Conservation (phyloP, 1,140 invertebrate genomes). For the Oncopodura yosiiana region DNA sequence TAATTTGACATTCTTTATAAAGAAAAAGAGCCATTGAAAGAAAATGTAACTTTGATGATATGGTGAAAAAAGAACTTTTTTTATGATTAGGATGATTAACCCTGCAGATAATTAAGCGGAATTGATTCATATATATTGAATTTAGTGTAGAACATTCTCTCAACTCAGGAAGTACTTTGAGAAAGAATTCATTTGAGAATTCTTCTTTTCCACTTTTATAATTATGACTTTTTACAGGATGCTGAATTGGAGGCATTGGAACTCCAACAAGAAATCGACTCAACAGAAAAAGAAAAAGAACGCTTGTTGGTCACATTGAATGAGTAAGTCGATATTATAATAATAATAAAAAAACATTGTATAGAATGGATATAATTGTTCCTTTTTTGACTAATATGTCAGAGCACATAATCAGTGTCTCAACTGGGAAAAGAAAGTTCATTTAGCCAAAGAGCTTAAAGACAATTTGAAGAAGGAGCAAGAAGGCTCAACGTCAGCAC, state of each 20-base stretch:
- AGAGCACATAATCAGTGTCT: slow-evolving; percentile 56
- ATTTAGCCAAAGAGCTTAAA: slow-evolving; percentile 55
- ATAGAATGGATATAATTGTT: not conserved
- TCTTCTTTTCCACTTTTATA: not conserved
- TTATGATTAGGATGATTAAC: too few relatives aligned
- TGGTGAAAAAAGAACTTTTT: too few relatives aligned
- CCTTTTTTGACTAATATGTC: too few relatives aligned
- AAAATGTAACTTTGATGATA: too few relatives aligned
- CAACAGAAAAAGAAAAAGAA: slow-evolving; percentile 55
- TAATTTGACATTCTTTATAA: too few relatives aligned
- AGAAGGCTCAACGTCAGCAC: slow-evolving; percentile 46
- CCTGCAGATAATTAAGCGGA: too few relatives aligned
- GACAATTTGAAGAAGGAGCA: slow-evolving; percentile 54
- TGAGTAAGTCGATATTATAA: too few relatives aligned
- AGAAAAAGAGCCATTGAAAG: too few relatives aligned
- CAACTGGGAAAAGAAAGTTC: slow-evolving; percentile 66
- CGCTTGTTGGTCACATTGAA: slow-evolving; percentile 51
- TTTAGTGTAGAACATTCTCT: too few relatives aligned
- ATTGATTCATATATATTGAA: too few relatives aligned
- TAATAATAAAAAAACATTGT: not conserved
- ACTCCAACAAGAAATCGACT: slow-evolving; percentile 54
- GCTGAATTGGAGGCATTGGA: slow-evolving; percentile 48
- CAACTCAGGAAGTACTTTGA: too few relatives aligned
- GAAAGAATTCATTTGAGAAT: not conserved
- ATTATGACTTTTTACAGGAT: slow-evolving; percentile 43